These are phyloP conservation scores for Brenthis ino DNA, from an alignment of 2,888 invertebrate genomes.

Conservation along the genomic window DNA sequence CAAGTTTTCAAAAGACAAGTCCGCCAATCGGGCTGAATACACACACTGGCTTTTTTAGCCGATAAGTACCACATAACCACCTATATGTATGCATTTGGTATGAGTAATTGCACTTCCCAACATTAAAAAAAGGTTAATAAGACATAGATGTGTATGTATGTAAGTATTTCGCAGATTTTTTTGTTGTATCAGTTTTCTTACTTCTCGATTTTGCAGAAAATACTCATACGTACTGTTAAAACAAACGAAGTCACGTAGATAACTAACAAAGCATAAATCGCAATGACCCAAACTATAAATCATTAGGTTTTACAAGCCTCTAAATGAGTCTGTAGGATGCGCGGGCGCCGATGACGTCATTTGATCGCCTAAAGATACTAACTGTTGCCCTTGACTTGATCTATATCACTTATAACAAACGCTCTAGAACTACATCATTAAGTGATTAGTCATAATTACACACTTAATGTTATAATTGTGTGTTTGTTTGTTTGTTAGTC, in stretches of 20 bases:
- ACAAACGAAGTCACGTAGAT: background rate
- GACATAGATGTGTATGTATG: too few species aligned
- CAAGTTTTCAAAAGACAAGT: too few species aligned
- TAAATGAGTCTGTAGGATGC: slow-evolving; percentile 64
- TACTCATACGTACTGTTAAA: background rate
- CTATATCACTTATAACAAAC: background rate
- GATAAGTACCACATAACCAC: too few species aligned
- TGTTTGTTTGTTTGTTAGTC: too few species aligned
- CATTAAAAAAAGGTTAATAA: too few species aligned
- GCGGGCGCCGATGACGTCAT: slow-evolving; percentile 68
- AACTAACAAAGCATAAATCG: slow-evolving; percentile 7
- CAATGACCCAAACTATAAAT: slow-evolving; percentile 55
- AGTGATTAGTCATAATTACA: too few species aligned
- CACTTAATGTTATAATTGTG: too few species aligned
- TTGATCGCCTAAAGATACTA: background rate
- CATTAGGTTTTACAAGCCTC: slow-evolving; percentile 58
- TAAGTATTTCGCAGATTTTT: background rate
- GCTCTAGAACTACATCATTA: too few species aligned
- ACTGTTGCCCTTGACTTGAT: background rate
- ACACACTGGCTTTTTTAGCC: too few species aligned
- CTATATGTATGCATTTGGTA: too few species aligned
- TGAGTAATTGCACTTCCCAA: too few species aligned
- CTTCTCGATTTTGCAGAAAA: background rate
- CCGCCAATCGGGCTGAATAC: too few species aligned
- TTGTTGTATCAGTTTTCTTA: background rate